Base-by-base conservation (phyloP, 2,797 vertebrate species). In the Hoplostethus atlanticus region DNA sequence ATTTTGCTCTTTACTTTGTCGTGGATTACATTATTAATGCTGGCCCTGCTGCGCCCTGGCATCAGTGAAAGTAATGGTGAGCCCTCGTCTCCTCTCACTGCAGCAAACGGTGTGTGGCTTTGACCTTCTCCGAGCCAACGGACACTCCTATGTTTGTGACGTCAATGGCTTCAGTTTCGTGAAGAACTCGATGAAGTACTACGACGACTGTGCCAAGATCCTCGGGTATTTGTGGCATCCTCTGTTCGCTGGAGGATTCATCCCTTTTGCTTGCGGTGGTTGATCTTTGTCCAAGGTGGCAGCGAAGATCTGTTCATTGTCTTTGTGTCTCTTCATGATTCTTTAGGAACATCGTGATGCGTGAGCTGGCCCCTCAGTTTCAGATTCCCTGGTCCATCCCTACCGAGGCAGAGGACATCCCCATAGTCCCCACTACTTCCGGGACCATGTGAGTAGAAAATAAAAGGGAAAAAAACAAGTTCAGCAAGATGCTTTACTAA, bases 141-240 rank as follows among this genome's bases (percentile, higher is more conserved):
- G 98, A 25, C 98, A 99, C 91, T 99, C 98, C 0, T 99, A 96
- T 11, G 98, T 99, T 48, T 99, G 98, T 0, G 98, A 99, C 0
- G 98, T 99, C 86, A 99, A 99, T 0, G 98, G 98, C 54, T 99
- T 99, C 94, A 99, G 98, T 79, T 99, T 99, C 58, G 98, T 99
- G 87, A 99, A 99, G 95, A 99, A 99, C 90, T 99, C 98, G 0
- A 99, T 99, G 98, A 99, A 99, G 90, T 99, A 99, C 79, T 99
- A 99, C 0, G 98, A 99, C n/a, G 98, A 99, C 91, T 99, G 98
- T 90, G 98, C 98, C 90, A 99, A 99, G 94, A 98, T 99, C 84
- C 94, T 99, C 0, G 98, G 98, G 98, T 99, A 4, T 48, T 48
- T n/a, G 31, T 52, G 2, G 34, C n/a, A 0, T 40, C 9, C n/a